These are phyloP conservation scores for Bradypodion pumilum DNA, from an alignment of 2,797 vertebrate genomes.

Conservation along the genomic window DNA sequence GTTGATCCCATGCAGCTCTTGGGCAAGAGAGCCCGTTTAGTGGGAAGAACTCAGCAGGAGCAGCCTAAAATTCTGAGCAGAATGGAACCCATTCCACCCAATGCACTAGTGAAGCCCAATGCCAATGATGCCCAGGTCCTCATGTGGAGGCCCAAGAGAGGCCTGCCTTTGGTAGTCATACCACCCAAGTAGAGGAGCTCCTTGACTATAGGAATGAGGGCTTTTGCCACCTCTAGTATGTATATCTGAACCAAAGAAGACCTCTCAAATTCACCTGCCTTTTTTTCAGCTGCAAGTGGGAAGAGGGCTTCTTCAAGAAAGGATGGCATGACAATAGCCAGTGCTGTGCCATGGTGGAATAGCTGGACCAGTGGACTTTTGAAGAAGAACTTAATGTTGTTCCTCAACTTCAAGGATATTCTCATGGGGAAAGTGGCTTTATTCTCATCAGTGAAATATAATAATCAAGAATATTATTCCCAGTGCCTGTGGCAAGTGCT, in stretches of 20 bases:
- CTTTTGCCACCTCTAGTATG: conserved; percentile 47
- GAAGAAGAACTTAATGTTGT: conserved; percentile 51
- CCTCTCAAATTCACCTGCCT: conserved; percentile 69
- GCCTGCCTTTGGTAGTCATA: conserved; percentile 91
- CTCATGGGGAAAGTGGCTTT: conserved; percentile 57
- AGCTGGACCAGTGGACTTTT: conserved; percentile 60
- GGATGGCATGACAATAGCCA: conserved; percentile 36
- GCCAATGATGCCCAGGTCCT: conserved; percentile 98
- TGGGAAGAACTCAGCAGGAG: conserved; percentile 92
- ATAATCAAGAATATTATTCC: conserved; percentile 52
- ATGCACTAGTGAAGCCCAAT: conserved; percentile 94
- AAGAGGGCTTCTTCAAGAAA: conserved; percentile 61
- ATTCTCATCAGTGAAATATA: conserved; percentile 51
- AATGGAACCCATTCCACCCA: conserved; percentile 94
- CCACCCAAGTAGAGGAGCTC: conserved; percentile 86
- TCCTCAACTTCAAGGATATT: conserved; percentile 46
- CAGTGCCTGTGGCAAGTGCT: conserved; percentile 69
- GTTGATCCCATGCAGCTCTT: conserved; percentile 91
- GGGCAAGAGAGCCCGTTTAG: conserved; percentile 89
- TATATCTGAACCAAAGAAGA: conserved; percentile 74
- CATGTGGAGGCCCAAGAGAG: conserved; percentile 97
- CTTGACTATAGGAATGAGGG: neutral
- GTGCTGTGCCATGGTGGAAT: conserved; percentile 48
- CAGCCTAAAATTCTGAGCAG: conserved; percentile 92
- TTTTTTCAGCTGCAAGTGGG: conserved; percentile 54